These are phyloP conservation scores for Aleadryas rufinucha DNA, from an alignment of 2,113 vertebrate genomes.

Conservation along the genomic window DNA sequence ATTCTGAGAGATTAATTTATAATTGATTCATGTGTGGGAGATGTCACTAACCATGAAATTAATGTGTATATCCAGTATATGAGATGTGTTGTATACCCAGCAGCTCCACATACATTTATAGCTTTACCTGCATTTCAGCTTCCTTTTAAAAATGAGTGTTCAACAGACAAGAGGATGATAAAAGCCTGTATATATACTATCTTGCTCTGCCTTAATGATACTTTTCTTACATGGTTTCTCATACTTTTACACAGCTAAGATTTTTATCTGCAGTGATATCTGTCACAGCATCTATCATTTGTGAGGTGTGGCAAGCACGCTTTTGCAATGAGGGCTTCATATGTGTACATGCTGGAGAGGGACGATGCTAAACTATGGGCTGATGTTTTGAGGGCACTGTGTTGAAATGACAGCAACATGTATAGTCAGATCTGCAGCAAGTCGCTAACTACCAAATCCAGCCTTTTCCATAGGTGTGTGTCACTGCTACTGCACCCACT, in stretches of 20 bases:
- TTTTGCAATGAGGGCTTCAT: constrained; percentile 56
- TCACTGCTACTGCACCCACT: constrained; percentile 56
- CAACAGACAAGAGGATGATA: not conserved
- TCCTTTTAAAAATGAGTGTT: not conserved
- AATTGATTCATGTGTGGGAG: not conserved
- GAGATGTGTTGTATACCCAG: not conserved
- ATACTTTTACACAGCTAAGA: constrained; percentile 30
- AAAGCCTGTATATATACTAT: not conserved
- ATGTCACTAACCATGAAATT: not conserved
- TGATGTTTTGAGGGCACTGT: constrained; percentile 53
- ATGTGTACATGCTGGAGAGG: constrained; percentile 15
- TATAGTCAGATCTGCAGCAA: constrained; percentile 62
- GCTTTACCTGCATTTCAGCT: not conserved
- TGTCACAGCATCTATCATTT: constrained; percentile 56
- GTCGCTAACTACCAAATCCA: constrained; percentile 17
- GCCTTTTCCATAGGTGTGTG: constrained; percentile 60
- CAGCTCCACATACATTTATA: not conserved
- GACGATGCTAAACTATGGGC: constrained; percentile 25
- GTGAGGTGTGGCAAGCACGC: constrained; percentile 14
- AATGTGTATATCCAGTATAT: not conserved
- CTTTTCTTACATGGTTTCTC: constrained; percentile 31
- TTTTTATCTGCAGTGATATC: constrained; percentile 29
- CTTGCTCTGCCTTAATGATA: not conserved
- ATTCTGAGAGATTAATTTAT: not conserved
- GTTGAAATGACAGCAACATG: constrained; percentile 62